Evolutionary conservation across 2,888 invertebrate species (phyloP).

Genomic region (Drosophila nr. perissopoda): DNA sequence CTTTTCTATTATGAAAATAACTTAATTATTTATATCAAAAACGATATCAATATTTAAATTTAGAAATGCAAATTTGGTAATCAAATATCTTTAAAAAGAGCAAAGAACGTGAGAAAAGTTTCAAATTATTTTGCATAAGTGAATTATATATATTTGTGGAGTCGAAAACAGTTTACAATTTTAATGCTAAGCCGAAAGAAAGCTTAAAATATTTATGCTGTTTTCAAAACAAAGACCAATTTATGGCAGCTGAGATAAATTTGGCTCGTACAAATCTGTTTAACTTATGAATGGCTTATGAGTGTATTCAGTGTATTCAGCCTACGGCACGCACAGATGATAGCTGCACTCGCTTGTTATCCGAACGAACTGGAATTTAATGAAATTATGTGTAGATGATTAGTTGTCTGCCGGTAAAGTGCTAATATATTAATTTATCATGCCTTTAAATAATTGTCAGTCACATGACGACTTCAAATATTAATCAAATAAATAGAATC

Average conservation of each 20-base stretch:
- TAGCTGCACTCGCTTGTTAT: slow-evolving; percentile 7
- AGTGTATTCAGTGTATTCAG: slow-evolving; percentile 12
- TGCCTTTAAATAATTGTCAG: slow-evolving; percentile 29
- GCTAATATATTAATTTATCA: slow-evolving; percentile 31
- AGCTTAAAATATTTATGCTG: not conserved
- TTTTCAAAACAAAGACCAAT: not conserved
- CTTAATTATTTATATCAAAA: not conserved
- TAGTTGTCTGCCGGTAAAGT: slow-evolving; percentile 10
- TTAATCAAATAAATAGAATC: slow-evolving; percentile 39
- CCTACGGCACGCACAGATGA: not conserved
- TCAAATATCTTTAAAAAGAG: not conserved
- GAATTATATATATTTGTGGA: not conserved
- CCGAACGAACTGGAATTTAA: slow-evolving; percentile 4
- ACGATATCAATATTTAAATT: not conserved
- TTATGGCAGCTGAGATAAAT: not conserved
- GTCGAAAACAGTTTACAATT: not conserved
- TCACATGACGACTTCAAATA: slow-evolving; percentile 47
- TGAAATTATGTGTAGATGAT: slow-evolving; percentile 20
- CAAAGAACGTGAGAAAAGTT: not conserved
- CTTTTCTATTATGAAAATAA: not conserved
- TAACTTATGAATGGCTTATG: not conserved
- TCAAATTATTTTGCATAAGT: not conserved
- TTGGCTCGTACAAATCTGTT: not conserved
- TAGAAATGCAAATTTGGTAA: not conserved
- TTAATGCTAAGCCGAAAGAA: not conserved